Percentiles rank a stretch among this genome's conserved stretches.
Evolutionary conservation across 30 jellyfish, hydroid and myxozoan species (phyloP).

Genomic region (Hydractinia echinata): DNA sequence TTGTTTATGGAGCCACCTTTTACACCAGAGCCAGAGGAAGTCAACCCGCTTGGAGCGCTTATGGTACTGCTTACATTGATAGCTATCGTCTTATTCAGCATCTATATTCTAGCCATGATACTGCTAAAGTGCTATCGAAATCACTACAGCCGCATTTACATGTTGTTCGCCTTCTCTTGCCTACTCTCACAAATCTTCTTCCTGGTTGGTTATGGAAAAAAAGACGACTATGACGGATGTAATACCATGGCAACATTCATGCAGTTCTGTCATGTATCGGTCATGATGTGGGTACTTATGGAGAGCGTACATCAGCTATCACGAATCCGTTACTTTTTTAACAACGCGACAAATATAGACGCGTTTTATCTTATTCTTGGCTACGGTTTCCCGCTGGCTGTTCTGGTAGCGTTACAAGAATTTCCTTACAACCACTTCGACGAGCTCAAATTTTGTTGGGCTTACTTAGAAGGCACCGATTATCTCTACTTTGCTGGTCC

Average conservation of each 20-base stretch:
- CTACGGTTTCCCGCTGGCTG: constrained; percentile 87
- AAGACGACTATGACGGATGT: constrained; percentile 57
- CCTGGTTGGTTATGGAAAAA: constrained; percentile 41
- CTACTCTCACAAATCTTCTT: constrained; percentile 57
- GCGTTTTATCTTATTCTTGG: constrained; percentile 75
- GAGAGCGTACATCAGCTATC: constrained; percentile 89
- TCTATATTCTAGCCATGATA: constrained; percentile 56
- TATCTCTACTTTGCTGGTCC: constrained; percentile 88
- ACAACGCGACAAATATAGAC: constrained; percentile 68
- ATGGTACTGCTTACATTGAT: constrained; percentile 48
- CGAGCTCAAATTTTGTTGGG: constrained; percentile 72
- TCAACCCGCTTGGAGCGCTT: constrained; percentile 62
- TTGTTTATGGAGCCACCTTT: constrained; percentile 77
- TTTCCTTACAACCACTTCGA: constrained; percentile 63
- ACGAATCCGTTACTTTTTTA: constrained; percentile 71
- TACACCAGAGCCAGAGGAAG: constrained; percentile 52
- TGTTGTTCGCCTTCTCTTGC: constrained; percentile 58
- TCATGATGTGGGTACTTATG: constrained; percentile 73
- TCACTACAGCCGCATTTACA: constrained; percentile 70
- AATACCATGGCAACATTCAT: constrained; percentile 49
- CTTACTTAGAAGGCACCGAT: constrained; percentile 58
- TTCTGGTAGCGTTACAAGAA: constrained; percentile 55
- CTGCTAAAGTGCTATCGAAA: constrained; percentile 52
- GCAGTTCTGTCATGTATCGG: constrained; percentile 71
- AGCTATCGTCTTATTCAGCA: constrained; percentile 38